Conservation (phyloP, 2,888 invertebrate genomes). For the Drosophila seclusa region DNA sequence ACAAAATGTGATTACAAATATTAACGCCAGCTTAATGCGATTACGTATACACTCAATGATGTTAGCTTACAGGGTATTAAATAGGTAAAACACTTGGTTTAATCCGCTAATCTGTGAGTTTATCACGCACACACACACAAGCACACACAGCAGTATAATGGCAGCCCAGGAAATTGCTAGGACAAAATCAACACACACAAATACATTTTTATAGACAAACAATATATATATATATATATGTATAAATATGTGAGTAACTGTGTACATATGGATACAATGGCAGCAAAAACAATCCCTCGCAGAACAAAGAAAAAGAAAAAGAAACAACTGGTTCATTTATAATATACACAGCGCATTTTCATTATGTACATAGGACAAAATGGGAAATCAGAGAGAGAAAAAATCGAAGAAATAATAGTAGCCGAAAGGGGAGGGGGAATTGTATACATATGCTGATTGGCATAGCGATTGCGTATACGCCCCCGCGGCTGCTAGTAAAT, state of each 20-base stretch:
- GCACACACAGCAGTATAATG: slow-evolving; percentile 20
- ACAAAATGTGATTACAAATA: not conserved
- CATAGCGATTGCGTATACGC: slow-evolving; percentile 54
- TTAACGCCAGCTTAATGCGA: not conserved
- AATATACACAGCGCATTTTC: slow-evolving; percentile 58
- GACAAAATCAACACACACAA: slow-evolving; percentile 39
- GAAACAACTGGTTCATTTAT: slow-evolving; percentile 54
- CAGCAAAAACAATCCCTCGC: slow-evolving; percentile 25
- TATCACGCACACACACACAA: slow-evolving; percentile 40
- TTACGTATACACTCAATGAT: not conserved
- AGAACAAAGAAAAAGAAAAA: not conserved
- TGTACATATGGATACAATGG: slow-evolving; percentile 23
- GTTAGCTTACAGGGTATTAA: slow-evolving; percentile 20
- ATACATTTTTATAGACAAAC: slow-evolving; percentile 2
- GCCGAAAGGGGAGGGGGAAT: not conserved
- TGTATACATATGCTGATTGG: slow-evolving; percentile 52
- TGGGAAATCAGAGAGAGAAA: slow-evolving; percentile 20
- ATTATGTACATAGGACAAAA: slow-evolving; percentile 43
- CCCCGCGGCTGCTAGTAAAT: slow-evolving; percentile 52
- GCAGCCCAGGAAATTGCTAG: slow-evolving; percentile 51
- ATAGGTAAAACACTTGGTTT: slow-evolving; percentile 65
- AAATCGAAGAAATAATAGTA: slow-evolving; percentile 28
- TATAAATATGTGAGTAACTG: slow-evolving; percentile 13
- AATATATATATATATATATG: slow-evolving; percentile 6
- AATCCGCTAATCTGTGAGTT: slow-evolving; percentile 67